Base-by-base conservation (phyloP, 2,113 vertebrate genomes). In the Brachionichthys hirsutus region DNA sequence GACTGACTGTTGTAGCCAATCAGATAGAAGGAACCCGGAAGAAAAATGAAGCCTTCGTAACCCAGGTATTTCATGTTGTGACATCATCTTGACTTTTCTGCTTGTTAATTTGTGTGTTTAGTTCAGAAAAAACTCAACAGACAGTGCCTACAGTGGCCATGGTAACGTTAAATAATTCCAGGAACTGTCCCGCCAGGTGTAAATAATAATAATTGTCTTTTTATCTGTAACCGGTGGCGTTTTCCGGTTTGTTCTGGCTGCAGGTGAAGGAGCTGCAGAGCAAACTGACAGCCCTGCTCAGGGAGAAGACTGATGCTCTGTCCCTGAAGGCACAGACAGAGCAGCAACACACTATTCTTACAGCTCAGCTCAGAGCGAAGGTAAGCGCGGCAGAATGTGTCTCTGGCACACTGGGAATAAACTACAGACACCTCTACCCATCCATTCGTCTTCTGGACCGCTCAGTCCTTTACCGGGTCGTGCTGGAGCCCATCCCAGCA, bases 311-410 rank as follows among this genome's bases (percentile, higher is more conserved):
- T 36, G 71, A 87, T 12, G 60, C 34, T 44, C 11, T 80, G 61
- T 71, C 75, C 86, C 74, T 92, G 38, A 93, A 82, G 78, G 77
- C 84, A 35, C 89, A 89, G 52, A 84, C 82, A 42, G 81, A 91
- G 16, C 92, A 92, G 70, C 89, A 89, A 54, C 71, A 88, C 56
- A 48, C 51, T 44, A 6, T 47, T 30, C 87, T 93, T 24, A 81
- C 76, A 70, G 78, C 85, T 52, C 85, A 89, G 70, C 89, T 95
- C 1, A 43, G 51, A 80, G 78, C 82, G 46, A 84, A 94, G 91
- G 94, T 93, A 52, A 47, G 44, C 19, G 40, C 17, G 15, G 1
- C 42, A 40, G 8, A 40, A 30, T 11, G 1, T 47, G 1, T 41
- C 13, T 54, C 0, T 15, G 14, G 12, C 3, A 3, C 6, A 3